Evolutionary conservation across 2,797 vertebrate genomes (phyloP).

Genomic region (Petrocephalus sullivani): DNA sequence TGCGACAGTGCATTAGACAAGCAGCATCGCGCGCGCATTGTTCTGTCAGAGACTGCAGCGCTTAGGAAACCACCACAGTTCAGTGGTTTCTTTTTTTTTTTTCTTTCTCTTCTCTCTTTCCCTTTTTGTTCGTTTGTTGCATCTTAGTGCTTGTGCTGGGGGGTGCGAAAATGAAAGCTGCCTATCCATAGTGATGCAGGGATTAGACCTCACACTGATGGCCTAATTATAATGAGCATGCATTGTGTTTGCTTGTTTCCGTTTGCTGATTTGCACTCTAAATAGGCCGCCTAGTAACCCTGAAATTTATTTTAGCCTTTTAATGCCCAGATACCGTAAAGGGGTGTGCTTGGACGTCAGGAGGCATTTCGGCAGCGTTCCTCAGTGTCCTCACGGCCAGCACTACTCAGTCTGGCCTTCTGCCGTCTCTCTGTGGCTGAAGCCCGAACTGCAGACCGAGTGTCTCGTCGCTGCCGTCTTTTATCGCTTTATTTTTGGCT

Average conservation of each 20-base stretch:
- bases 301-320: not conserved
- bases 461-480: not conserved
- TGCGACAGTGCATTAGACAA: not conserved
- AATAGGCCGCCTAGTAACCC: not conserved
- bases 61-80: slow-evolving; percentile 23
- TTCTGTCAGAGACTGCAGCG: slow-evolving; percentile 33
- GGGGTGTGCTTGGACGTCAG: not conserved
- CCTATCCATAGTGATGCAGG: not conserved
- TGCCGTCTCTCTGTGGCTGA: not conserved
- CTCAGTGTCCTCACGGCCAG: not conserved
- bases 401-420: not conserved
- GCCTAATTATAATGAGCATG: not conserved
- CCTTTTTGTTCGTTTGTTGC: not conserved
- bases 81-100: not conserved
- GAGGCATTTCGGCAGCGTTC: not conserved
- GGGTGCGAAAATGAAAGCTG: not conserved
- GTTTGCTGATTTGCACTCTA: not conserved
- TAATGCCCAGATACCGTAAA: not conserved
- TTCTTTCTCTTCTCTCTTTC: not conserved
- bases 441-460: not conserved
- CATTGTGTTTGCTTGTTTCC: not conserved
- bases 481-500: not conserved
- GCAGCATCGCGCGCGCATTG: slow-evolving; percentile 14
- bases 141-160: not conserved
- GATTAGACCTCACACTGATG: not conserved